Evolutionary conservation across 2,113 vertebrate genomes (phyloP).

Genomic region (Gracilinanus agilis): DNA sequence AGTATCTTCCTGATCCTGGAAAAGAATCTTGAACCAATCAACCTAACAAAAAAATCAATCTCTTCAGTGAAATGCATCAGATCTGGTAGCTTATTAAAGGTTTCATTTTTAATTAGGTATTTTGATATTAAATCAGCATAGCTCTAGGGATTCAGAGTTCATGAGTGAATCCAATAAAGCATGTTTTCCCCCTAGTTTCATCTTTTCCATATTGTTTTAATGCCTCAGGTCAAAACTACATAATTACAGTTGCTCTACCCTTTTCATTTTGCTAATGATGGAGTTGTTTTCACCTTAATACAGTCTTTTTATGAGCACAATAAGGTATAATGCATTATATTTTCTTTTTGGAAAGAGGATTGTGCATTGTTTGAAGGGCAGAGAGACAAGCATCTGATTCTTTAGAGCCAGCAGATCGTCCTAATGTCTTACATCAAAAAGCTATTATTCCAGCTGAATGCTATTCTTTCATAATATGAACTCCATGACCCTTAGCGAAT

Average conservation of each 20-base stretch:
- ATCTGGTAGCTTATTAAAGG: neutral
- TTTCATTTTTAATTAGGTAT: neutral
- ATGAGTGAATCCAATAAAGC: neutral
- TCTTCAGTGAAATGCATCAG: neutral
- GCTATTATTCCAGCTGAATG: neutral
- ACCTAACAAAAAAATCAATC: neutral
- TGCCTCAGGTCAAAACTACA: neutral
- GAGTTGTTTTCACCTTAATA: neutral
- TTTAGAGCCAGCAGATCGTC: conserved; percentile 11
- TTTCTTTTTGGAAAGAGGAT: neutral
- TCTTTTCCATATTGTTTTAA: neutral
- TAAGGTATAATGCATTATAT: neutral
- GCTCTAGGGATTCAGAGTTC: neutral
- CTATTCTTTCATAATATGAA: conserved; percentile 28
- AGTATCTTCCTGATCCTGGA: neutral
- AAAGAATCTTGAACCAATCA: neutral
- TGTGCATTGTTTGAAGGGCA: neutral
- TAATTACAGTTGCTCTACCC: neutral
- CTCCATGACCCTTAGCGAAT: conserved; percentile 44
- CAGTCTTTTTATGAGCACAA: neutral
- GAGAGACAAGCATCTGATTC: conserved; percentile 38
- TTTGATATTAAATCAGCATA: neutral
- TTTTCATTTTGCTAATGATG: neutral
- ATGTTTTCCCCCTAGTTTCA: neutral
- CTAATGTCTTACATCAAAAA: conserved; percentile 40